Evolutionary conservation across 37 sponge, comb jelly and placozoan species (phyloP).

Genomic region (Crambe crambe): DNA sequence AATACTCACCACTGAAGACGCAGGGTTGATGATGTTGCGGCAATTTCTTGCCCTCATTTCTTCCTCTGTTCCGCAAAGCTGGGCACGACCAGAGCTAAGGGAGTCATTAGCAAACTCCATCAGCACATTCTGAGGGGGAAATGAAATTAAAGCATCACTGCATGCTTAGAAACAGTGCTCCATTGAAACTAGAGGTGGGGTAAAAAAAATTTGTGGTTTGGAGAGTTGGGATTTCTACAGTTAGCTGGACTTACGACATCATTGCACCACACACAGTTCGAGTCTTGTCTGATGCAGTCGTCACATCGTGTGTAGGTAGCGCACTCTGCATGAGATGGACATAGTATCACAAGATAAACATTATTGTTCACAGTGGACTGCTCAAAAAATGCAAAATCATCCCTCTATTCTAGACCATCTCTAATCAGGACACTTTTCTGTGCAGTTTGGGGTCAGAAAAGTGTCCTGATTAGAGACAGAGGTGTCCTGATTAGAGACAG

Average conservation of each 20-base stretch:
- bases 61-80: not conserved
- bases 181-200: too few species aligned
- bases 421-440: too few species aligned
- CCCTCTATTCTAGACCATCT: too few species aligned
- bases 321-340: slow-evolving; percentile 33
- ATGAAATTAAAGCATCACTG: not conserved
- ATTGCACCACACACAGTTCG: slow-evolving; percentile 80
- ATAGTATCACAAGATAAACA: too few species aligned
- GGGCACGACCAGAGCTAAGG: not conserved
- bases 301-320: slow-evolving; percentile 37
- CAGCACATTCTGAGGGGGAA: not conserved
- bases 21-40: not conserved
- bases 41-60: not conserved
- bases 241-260: slow-evolving; percentile 33
- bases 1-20: not conserved
- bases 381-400: too few species aligned
- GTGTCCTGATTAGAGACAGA: too few species aligned
- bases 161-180: not conserved
- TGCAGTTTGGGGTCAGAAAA: too few species aligned
- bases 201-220: too few species aligned
- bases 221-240: not conserved
- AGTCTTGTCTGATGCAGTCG: slow-evolving; percentile 50
- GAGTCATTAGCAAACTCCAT: too few species aligned
- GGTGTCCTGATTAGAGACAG: too few species aligned
- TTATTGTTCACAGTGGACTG: too few species aligned